Evolutionary conservation across 2,113 vertebrate genomes (phyloP).

Genomic region (Sapayoa aenigma): DNA sequence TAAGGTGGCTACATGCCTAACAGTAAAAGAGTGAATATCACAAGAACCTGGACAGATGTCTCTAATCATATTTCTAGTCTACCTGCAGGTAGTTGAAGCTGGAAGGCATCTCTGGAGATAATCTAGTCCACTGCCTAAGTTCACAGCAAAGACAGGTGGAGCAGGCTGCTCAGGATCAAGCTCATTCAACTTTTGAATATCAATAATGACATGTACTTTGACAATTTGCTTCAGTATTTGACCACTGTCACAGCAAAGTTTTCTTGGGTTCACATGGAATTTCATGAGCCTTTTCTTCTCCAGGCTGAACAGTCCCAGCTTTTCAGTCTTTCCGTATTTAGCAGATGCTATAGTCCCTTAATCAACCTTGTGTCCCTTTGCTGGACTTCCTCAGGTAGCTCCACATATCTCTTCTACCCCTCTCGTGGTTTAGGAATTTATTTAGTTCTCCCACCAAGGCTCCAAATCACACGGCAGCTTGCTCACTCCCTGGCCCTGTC

Average conservation of each 20-base stretch:
- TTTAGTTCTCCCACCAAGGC: background rate
- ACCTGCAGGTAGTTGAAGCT: background rate
- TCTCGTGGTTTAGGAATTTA: background rate
- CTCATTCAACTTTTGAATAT: background rate
- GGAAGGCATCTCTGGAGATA: background rate
- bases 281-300: background rate
- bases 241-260: background rate
- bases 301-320: background rate
- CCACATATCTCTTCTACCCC: background rate
- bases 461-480: background rate
- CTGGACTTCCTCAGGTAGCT: background rate
- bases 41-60: background rate
- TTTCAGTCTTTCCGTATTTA: background rate
- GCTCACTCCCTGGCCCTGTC: rapidly evolving
- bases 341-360: background rate
- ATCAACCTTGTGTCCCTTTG: background rate
- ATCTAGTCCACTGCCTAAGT: background rate
- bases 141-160: background rate
- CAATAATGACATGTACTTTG: background rate
- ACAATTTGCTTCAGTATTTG: background rate
- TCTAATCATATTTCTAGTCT: background rate
- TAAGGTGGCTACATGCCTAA: background rate
- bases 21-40: background rate
- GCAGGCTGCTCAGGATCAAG: background rate
- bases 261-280: background rate